Evolutionary conservation across 2,113 vertebrate genomes (phyloP).

Genomic region (Mirza zaza): DNA sequence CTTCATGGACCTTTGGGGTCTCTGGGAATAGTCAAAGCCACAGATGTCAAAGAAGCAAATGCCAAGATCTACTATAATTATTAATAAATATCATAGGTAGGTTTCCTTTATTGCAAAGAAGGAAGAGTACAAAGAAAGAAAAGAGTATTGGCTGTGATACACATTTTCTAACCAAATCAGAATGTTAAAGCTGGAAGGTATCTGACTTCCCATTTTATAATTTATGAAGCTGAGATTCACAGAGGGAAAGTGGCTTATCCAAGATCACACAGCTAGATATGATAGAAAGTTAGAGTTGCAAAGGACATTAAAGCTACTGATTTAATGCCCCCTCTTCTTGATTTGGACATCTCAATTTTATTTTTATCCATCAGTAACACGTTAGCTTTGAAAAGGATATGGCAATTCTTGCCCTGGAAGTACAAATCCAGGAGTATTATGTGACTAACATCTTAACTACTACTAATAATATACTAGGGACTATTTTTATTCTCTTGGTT

Average conservation of each 20-base stretch:
- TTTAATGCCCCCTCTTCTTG: neutral
- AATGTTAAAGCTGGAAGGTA: neutral
- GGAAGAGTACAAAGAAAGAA: neutral
- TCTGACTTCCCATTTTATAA: neutral
- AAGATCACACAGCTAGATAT: neutral
- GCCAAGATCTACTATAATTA: constrained; percentile 22
- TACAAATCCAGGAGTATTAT: neutral
- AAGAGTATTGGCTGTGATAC: neutral
- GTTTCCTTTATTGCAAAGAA: neutral
- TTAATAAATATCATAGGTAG: neutral
- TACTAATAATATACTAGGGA: neutral
- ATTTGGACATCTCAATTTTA: constrained; percentile 25
- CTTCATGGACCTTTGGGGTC: constrained; percentile 14
- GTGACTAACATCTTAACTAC: constrained; percentile 45
- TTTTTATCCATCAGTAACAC: constrained; percentile 44
- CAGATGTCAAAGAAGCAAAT: constrained; percentile 57
- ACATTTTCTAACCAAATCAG: constrained; percentile 10
- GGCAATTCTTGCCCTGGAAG: constrained; percentile 16
- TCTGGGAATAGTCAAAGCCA: constrained; percentile 43
- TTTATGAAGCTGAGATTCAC: constrained; percentile 34
- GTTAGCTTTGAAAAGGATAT: constrained; percentile 40
- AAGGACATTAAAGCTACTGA: neutral
- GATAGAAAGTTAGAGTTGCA: neutral
- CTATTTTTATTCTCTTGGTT: constrained; percentile 57
- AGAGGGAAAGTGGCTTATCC: neutral